Percentiles rank a stretch among this genome's conserved stretches.
These are phyloP conservation scores for Danio kyathit DNA, from an alignment of 2,797 vertebrate genomes.

Conservation along the genomic window DNA sequence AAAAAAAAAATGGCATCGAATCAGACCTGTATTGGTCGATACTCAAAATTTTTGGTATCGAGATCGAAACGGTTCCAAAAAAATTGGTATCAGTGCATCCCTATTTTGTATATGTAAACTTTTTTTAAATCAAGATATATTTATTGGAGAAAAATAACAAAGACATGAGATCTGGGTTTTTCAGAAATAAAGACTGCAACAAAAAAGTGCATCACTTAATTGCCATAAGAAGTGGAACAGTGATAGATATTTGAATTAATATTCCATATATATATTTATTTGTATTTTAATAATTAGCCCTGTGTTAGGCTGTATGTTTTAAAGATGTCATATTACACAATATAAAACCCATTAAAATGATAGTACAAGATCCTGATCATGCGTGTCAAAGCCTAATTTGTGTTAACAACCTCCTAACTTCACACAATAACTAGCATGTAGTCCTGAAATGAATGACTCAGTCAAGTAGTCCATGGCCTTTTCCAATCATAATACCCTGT, in stretches of 20 bases:
- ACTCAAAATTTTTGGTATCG: no score
- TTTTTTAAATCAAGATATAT: no score
- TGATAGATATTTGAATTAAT: background rate
- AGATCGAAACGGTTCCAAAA: no score
- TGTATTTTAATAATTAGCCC: background rate
- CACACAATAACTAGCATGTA: background rate
- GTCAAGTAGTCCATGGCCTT: background rate
- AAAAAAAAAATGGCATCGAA: no score
- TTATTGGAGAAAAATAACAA: no score
- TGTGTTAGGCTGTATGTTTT: background rate
- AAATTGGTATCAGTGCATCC: no score
- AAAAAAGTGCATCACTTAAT: no score
- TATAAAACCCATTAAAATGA: background rate
- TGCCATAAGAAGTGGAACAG: background rate
- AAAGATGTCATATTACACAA: background rate
- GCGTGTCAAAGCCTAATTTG: background rate
- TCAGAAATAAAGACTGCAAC: no score
- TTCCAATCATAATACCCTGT: background rate
- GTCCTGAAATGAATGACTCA: background rate
- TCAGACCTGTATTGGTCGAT: no score
- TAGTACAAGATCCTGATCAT: background rate
- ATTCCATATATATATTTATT: background rate
- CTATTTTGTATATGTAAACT: no score
- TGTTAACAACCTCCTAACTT: no score
- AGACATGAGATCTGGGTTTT: no score